Evolutionary conservation across 2,888 invertebrate species (phyloP), one percentile per base, ranked within the genome.

Genomic region (Bugulina stolonifera): DNA sequence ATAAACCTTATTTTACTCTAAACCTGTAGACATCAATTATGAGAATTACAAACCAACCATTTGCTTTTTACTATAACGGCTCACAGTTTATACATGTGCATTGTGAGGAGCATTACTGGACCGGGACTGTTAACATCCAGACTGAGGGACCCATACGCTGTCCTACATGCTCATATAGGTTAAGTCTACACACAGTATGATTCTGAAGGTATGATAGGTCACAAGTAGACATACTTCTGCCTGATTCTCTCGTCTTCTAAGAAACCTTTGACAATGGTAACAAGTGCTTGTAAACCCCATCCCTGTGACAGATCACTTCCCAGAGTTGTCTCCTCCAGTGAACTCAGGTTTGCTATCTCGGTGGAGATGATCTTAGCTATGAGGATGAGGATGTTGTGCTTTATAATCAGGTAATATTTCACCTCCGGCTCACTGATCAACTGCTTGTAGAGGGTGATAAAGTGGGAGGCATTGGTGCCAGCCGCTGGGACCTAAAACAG

Each of bases 301-400:
- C 96, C 94, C 87, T 96, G 94, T 0, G 94, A 93, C 0, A 97
- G 87, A 84, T 97, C 94, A 0, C 95, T 94, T 0, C 93, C 95
- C 1, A 97, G 87, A 0, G 94, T 94, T 0, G 93, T 93, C 80
- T 93, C 93, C 83, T 97, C 97, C 35, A 96, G 86, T 18, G 90
- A 89, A 83, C 93, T 93, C 25, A 97, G 87, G n/a, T 22, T 32
- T 27, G 32, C 64, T 58, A 35, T 69, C 52, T 72, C 64, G 5
- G 27, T 88, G 0, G 92, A 93, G 81, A 97, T 89, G 32, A 96
- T 87, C 77, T 91, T 90, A 0, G 94, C 94, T 70, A 97, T 88
- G 76, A 91, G 89, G 5, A 90, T 88, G 71, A 96, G 87, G 0
- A 95, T 92, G 0, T 94, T 94, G 72, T 90, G 90, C 1, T 81